Conservation (phyloP, 2,113 vertebrate genomes). For the Trachemys scripta region DNA sequence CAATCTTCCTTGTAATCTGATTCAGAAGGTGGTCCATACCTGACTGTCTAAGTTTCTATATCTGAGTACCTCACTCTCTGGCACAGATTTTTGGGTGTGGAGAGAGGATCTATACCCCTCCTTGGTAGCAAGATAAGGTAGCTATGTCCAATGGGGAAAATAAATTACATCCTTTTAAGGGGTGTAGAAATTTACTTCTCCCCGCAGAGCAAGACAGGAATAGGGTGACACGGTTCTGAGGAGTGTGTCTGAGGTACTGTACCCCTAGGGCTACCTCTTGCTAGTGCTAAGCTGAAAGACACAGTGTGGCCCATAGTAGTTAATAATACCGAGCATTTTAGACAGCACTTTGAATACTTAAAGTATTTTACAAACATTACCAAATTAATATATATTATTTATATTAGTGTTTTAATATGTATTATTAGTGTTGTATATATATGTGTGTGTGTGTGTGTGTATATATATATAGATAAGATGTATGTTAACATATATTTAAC, state of each 20-base stretch:
- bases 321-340: not conserved
- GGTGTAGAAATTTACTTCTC: not conserved
- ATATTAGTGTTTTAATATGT: not conserved
- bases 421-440: not conserved
- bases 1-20: not conserved
- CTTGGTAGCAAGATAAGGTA: not conserved
- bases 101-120: not conserved
- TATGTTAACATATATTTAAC: not conserved
- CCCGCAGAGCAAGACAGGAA: not conserved
- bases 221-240: not conserved
- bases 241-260: not conserved
- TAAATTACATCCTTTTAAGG: not conserved
- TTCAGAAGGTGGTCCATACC: not conserved
- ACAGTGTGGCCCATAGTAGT: not conserved
- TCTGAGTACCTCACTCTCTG: not conserved
- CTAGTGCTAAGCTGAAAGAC: not conserved
- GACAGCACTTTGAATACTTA: not conserved
- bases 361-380: not conserved
- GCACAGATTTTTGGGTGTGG: not conserved
- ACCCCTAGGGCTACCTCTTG: not conserved
- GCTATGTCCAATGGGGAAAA: not conserved
- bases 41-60: not conserved
- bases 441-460: no score
- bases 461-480: not conserved
- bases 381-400: not conserved